These are phyloP conservation scores for Siniperca scherzeri DNA, from an alignment of 2,797 vertebrate species.

Conservation along the genomic window DNA sequence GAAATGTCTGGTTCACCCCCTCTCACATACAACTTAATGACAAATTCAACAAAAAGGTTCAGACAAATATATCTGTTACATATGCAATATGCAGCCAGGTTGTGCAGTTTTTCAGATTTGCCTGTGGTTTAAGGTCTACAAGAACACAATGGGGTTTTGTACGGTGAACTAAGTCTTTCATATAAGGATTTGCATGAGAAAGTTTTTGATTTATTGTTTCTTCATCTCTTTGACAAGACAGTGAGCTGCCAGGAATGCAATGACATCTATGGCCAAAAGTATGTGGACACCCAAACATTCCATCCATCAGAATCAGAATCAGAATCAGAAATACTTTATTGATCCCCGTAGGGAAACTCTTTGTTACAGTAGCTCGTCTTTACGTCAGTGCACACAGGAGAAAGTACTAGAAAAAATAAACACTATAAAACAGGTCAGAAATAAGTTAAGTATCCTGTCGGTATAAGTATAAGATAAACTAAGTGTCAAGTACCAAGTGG, in stretches of 20 bases:
- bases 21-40: conserved; percentile 10
- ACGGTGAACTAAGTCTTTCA: neutral
- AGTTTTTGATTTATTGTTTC: conserved; percentile 9
- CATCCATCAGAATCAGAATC: too few species aligned
- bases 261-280: too few species aligned
- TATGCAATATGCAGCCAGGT: neutral
- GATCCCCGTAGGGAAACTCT: too few species aligned
- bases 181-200: conserved; percentile 32
- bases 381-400: too few species aligned
- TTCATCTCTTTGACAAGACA: conserved; percentile 17
- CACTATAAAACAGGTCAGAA: too few species aligned
- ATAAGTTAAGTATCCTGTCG: too few species aligned
- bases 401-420: too few species aligned
- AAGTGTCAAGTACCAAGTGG: too few species aligned
- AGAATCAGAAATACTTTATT: too few species aligned
- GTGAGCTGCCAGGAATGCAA: conserved; percentile 26
- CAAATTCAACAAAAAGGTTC: neutral
- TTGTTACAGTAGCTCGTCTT: too few species aligned
- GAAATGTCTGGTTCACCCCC: conserved; percentile 26
- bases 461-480: too few species aligned
- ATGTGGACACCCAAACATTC: too few species aligned
- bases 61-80: conserved; percentile 1
- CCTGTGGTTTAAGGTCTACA: neutral
- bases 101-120: conserved; percentile 12
- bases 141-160: conserved; percentile 18